Percentiles rank a stretch among this genome's conserved stretches.
phyloP scores from a whole-genome alignment of 2,797 vertebrate species.

The Brachyalestes nurse region DNA sequence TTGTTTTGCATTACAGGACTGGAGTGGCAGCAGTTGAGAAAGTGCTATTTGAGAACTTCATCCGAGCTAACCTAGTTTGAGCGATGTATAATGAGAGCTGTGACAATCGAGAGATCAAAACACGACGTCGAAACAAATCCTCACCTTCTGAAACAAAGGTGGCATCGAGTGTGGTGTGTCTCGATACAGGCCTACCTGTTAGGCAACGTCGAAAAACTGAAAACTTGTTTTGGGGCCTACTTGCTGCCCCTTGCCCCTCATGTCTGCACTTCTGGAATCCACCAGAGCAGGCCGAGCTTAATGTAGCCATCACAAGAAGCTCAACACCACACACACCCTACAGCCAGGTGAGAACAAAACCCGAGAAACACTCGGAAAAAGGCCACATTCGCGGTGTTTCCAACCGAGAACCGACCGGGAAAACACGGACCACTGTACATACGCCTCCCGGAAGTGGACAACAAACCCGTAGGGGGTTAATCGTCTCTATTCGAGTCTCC shows the following conservation, averaged over 20 bases:
- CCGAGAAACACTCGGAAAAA: not conserved
- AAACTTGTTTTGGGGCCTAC: not conserved
- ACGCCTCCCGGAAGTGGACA: slow-evolving; percentile 60
- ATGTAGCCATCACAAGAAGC: not conserved
- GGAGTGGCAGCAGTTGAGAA: too few relatives aligned
- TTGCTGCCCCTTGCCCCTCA: not conserved
- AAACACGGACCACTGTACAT: slow-evolving; percentile 36
- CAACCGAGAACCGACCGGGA: slow-evolving; percentile 36
- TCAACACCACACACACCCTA: not conserved
- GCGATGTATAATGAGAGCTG: too few relatives aligned
- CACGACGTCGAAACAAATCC: too few relatives aligned
- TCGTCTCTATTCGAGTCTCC: slow-evolving; percentile 27
- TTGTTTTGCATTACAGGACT: not conserved
- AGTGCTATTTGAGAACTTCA: too few relatives aligned
- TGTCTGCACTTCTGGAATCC: not conserved
- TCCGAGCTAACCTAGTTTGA: too few relatives aligned
- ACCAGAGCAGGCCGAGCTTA: not conserved
- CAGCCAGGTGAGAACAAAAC: too few relatives aligned
- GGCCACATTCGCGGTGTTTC: not conserved
- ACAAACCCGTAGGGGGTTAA: slow-evolving; percentile 44
- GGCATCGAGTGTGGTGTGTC: not conserved
- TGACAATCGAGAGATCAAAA: too few relatives aligned
- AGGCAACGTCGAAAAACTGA: not conserved
- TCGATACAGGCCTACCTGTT: not conserved
- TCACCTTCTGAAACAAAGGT: too few relatives aligned